A percentile compares a stretch with the other conserved stretches of the same genome.
phyloP scores from a whole-genome alignment of 2,888 invertebrate genomes.

The Lobophora halterata region DNA sequence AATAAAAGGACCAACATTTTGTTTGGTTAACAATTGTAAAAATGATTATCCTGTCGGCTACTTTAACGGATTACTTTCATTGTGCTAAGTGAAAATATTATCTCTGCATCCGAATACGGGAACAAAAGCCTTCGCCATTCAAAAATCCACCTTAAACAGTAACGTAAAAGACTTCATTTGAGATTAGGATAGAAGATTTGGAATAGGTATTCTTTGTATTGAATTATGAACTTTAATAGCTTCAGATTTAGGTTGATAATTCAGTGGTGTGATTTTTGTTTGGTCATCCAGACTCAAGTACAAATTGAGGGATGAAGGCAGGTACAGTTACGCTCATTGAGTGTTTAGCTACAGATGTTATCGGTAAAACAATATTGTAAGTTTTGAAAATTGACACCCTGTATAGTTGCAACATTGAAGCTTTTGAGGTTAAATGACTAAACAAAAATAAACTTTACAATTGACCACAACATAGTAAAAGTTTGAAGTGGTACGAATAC shows the following conservation, averaged over 20 bases:
- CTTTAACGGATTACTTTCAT: slow-evolving; percentile 73
- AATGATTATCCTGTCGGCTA: slow-evolving; percentile 64
- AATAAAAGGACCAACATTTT: slow-evolving; percentile 58
- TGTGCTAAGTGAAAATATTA: slow-evolving; percentile 48
- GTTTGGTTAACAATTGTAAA: slow-evolving; percentile 64
- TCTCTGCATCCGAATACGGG: slow-evolving; percentile 19
- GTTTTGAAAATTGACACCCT: slow-evolving; percentile 60
- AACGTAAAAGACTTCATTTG: slow-evolving; percentile 1
- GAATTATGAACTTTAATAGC: neutral
- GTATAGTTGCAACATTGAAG: no score
- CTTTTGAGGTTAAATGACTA: no score
- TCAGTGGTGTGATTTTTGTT: slow-evolving; percentile 13
- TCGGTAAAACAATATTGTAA: slow-evolving; percentile 72
- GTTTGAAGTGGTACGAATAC: no score
- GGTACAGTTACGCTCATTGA: slow-evolving; percentile 76
- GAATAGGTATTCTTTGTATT: neutral
- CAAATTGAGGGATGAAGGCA: slow-evolving; percentile 55
- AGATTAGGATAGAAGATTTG: neutral
- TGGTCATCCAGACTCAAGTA: slow-evolving; percentile 26
- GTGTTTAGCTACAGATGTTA: slow-evolving; percentile 63
- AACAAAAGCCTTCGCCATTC: slow-evolving; percentile 1
- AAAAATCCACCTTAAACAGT: neutral
- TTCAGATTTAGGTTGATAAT: slow-evolving; percentile 1
- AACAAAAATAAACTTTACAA: no score
- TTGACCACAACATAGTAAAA: no score